A percentile compares a stretch with the other conserved stretches of the same genome.
Evolutionary conservation across 2,113 vertebrate genomes (phyloP).

Genomic region (Campylomormyrus tamandua): DNA sequence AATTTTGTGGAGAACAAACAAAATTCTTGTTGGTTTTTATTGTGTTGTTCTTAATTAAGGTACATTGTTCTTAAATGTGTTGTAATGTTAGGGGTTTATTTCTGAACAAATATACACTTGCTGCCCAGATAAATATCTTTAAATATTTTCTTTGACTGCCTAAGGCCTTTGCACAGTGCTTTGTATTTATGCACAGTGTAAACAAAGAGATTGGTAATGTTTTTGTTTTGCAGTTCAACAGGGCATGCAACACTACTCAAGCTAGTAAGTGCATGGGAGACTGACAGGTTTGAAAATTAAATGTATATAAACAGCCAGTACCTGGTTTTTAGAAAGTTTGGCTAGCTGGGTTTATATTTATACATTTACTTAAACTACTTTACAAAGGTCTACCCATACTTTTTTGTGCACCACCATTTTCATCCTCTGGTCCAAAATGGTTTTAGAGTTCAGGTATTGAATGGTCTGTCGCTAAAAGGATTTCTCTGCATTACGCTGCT

Average conservation of each 20-base stretch:
- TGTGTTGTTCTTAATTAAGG: too few species aligned
- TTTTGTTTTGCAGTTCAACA: not conserved
- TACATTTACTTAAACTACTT: not conserved
- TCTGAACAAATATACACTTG: not conserved
- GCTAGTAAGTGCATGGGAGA: not conserved
- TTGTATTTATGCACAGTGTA: not conserved
- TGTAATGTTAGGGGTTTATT: not conserved
- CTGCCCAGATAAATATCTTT: not conserved
- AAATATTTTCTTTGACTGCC: not conserved
- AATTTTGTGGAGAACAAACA: not conserved
- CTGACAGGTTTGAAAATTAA: not conserved
- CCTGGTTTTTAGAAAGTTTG: not conserved
- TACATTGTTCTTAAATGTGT: not conserved
- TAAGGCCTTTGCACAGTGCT: not conserved
- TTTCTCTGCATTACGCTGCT: not conserved
- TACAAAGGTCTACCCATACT: not conserved
- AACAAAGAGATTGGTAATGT: not conserved
- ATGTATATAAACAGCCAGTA: not conserved
- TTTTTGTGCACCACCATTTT: not conserved
- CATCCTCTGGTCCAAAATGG: not conserved
- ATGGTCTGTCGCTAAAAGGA: not conserved
- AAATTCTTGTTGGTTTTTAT: not conserved
- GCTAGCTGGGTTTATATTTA: not conserved
- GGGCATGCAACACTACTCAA: not conserved
- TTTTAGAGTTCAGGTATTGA: not conserved